Evolutionary conservation across 2,797 vertebrate species (phyloP).

Genomic region (Danionella dracula): DNA sequence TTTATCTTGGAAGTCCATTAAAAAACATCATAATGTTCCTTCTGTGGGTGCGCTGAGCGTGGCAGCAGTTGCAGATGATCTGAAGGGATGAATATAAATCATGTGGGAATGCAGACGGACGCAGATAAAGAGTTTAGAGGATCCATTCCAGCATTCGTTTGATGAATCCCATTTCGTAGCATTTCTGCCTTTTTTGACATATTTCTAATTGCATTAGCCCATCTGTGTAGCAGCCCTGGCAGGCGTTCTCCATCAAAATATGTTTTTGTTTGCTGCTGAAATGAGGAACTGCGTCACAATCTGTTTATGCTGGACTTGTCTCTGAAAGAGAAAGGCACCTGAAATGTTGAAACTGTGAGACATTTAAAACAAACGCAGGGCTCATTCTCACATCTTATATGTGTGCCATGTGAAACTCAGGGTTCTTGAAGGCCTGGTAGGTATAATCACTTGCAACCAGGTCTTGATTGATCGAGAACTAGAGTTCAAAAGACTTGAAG

Average conservation of each 20-base stretch:
- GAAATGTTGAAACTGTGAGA: constrained; percentile 7
- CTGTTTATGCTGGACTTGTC: not conserved
- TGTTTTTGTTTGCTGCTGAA: not conserved
- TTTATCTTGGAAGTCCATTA: constrained; percentile 36
- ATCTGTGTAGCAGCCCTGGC: not conserved
- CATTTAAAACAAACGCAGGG: not conserved
- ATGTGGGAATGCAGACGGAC: constrained; percentile 15
- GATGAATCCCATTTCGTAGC: not conserved
- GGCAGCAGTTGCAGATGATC: constrained; percentile 13
- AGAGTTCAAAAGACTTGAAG: not conserved
- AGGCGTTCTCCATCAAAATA: not conserved
- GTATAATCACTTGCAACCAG: not conserved
- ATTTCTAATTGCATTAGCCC: constrained; percentile 12
- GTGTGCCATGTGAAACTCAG: not conserved
- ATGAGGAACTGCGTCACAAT: not conserved
- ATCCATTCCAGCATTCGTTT: not conserved
- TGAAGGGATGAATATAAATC: constrained; percentile 37
- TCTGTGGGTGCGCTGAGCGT: not conserved
- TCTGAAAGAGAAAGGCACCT: not conserved
- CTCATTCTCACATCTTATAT: not conserved
- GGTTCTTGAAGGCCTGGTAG: constrained; percentile 11
- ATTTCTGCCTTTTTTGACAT: constrained; percentile 11
- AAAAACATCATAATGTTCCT: constrained; percentile 29
- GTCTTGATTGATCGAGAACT: not conserved
- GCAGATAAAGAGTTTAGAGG: constrained; percentile 36